These are phyloP conservation scores for Montipora cactus DNA, from an alignment of 64 coral and sea anemone species.

Conservation along the genomic window DNA sequence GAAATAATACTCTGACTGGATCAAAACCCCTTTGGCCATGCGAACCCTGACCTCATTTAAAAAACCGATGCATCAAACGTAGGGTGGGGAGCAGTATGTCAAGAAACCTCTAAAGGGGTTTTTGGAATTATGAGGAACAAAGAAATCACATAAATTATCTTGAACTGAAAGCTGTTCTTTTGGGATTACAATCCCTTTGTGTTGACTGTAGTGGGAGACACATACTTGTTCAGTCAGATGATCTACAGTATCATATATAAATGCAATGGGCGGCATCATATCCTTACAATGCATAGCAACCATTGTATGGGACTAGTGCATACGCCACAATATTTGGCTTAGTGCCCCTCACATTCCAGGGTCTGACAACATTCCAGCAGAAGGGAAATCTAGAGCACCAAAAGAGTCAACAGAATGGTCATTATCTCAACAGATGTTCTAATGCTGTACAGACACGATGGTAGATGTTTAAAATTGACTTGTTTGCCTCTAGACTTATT, in stretches of 20 bases:
- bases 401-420: constrained; percentile 56
- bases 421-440: constrained; percentile 19
- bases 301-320: constrained; percentile 25
- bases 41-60: constrained; percentile 38
- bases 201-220: neutral
- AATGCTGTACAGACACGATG: neutral
- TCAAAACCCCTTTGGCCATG: constrained; percentile 10
- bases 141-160: constrained; percentile 27
- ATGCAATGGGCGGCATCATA: constrained; percentile 30
- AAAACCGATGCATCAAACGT: constrained; percentile 31
- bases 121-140: constrained; percentile 28
- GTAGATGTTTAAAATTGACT: constrained; percentile 30
- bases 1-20: neutral
- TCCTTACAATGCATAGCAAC: constrained; percentile 30
- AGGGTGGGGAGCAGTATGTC: constrained; percentile 40
- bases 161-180: constrained; percentile 51
- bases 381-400: constrained; percentile 23
- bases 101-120: neutral
- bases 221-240: constrained; percentile 14
- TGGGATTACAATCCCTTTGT: constrained; percentile 49
- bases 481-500: constrained; percentile 53
- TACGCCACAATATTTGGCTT: constrained; percentile 31
- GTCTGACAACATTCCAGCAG: neutral
- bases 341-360: constrained; percentile 57
- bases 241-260: neutral